These are phyloP conservation scores for Platorchestia sp. DNA, from an alignment of 1,140 invertebrate genomes.

Conservation along the genomic window DNA sequence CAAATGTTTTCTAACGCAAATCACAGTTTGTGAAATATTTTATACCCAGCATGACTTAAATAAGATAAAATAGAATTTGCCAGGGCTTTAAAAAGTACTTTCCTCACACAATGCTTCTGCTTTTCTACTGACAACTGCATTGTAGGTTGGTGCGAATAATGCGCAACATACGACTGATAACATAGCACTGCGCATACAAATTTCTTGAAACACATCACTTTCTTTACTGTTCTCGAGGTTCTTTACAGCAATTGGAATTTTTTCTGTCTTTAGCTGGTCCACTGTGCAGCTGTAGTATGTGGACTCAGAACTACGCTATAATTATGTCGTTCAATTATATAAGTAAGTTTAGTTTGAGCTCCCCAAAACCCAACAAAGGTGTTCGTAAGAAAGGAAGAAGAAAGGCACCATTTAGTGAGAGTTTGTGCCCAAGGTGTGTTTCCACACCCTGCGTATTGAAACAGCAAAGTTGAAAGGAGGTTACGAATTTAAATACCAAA, in stretches of 20 bases:
- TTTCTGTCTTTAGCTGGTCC: neutral
- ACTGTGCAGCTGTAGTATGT: neutral
- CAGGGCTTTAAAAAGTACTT: neutral
- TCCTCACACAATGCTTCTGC: neutral
- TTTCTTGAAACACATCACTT: neutral
- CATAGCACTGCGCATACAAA: neutral
- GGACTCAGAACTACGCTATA: neutral
- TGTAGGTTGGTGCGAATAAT: too few species aligned
- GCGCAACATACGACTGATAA: neutral
- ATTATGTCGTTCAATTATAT: too few species aligned
- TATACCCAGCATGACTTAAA: neutral
- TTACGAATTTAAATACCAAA: too few species aligned
- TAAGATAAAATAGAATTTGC: neutral
- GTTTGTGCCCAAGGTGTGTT: too few species aligned
- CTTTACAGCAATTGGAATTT: neutral
- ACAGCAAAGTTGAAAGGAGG: too few species aligned
- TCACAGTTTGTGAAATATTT: neutral
- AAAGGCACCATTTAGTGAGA: too few species aligned
- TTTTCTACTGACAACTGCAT: neutral
- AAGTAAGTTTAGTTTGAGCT: too few species aligned
- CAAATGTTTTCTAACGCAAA: neutral
- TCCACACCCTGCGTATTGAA: too few species aligned
- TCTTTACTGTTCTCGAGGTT: neutral
- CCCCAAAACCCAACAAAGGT: too few species aligned
- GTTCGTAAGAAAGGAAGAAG: too few species aligned